Base-by-base conservation (phyloP, 2,113 vertebrate species). In the Grammomys dolichurus region DNA sequence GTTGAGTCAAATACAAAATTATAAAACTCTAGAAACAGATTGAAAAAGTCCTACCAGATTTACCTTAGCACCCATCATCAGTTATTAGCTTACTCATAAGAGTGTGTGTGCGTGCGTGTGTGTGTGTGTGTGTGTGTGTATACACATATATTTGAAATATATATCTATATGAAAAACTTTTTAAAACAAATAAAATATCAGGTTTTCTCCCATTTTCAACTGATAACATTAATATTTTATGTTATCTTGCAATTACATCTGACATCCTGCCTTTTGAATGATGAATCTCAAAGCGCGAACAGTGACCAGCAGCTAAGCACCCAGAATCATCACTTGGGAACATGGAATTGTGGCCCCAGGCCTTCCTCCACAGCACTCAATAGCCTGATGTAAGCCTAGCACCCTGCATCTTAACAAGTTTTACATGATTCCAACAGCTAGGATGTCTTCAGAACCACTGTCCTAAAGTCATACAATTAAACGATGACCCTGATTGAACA, bases 201-300 rank as follows among this genome's bases (percentile, higher is more conserved):
- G 48, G 4, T 40, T 86, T 91, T 60, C 43, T 19, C 19, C 26
- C 90, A 58, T 75, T 76, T 95, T 89, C 88, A 33, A 67, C 3
- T 24, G 11, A 19, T 76, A 80, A 43, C 26, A 93, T 93, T 91
- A 94, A 56, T 58, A 67, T 65, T 81, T 95, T 60, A 88, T 93
- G 95, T 80, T 67, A 80, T 48, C 31, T 33, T 20, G 10, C 28
- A 90, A 33, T 6, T 72, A 56, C 17, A 86, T 85, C 81, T 84
- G 70, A 80, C 72, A 90, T 84, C 31, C n/a, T 46, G 4, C 81
- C 48, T 85, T 26, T 20, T 77, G 1, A 92, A 16, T 24, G 48
- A 24, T 43, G 65, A 54, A 58, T 90, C 86, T 85, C 14, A 33
- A 75, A 46, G 28, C n/a, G 3, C 84, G 40, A 28, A 14, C 17